phyloP scores from a whole-genome alignment of 2,113 vertebrate genomes.

The Pangasianodon hypophthalmus region DNA sequence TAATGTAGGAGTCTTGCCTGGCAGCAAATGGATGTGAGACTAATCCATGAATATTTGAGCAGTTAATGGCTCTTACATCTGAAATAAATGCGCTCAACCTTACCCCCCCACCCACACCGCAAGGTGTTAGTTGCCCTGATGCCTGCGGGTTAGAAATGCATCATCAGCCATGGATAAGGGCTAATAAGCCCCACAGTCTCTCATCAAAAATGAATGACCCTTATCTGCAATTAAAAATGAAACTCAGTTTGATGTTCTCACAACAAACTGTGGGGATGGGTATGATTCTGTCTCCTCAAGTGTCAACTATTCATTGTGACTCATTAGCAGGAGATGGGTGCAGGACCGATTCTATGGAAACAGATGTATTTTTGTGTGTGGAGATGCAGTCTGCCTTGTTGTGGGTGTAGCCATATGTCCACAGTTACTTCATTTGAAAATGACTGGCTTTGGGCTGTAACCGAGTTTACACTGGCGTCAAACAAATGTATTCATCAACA shows the following conservation, averaged over 20 bases:
- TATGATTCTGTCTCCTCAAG: constrained; percentile 32
- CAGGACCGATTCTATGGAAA: constrained; percentile 51
- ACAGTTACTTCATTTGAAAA: constrained; percentile 45
- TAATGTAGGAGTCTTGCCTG: constrained; percentile 62
- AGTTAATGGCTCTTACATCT: constrained; percentile 47
- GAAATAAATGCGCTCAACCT: constrained; percentile 42
- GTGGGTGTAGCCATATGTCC: constrained; percentile 54
- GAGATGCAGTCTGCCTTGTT: constrained; percentile 42
- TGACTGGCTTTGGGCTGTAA: constrained; percentile 25
- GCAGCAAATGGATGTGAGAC: constrained; percentile 65
- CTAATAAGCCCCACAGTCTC: constrained; percentile 59
- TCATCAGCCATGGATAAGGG: constrained; percentile 57
- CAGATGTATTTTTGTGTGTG: constrained; percentile 58
- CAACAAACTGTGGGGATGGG: constrained; percentile 31
- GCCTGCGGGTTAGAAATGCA: constrained; percentile 51
- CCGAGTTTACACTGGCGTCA: constrained; percentile 23
- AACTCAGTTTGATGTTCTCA: constrained; percentile 58
- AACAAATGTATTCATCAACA: constrained; percentile 17
- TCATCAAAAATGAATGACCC: constrained; percentile 70
- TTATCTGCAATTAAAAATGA: constrained; percentile 67
- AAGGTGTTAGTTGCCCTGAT: constrained; percentile 33
- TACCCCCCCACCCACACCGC: constrained; percentile 28
- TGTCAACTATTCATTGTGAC: constrained; percentile 47
- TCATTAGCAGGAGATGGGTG: constrained; percentile 44
- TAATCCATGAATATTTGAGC: constrained; percentile 52